Evolutionary conservation across 2,113 vertebrate genomes (phyloP).

Genomic region (Bungarus multicinctus): DNA sequence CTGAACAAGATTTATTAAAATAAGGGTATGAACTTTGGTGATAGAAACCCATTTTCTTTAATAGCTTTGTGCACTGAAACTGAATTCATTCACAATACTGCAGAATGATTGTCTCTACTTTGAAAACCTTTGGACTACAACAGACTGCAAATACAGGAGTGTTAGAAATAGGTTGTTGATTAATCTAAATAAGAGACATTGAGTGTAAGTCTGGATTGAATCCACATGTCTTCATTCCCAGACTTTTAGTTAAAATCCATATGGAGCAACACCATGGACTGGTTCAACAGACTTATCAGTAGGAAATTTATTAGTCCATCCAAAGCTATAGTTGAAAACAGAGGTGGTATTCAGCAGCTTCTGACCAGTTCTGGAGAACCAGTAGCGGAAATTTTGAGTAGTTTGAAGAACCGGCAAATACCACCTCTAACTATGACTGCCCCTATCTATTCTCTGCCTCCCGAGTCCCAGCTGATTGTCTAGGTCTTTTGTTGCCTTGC

Average conservation of each 20-base stretch:
- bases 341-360: too few relatives aligned
- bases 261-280: not conserved
- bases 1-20: conserved; percentile 5
- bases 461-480: too few relatives aligned
- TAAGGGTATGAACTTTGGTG: not conserved
- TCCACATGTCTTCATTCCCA: not conserved
- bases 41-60: not conserved
- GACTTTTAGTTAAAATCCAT: not conserved
- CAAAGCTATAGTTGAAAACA: too few relatives aligned
- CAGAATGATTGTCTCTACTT: not conserved
- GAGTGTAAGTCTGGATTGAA: not conserved
- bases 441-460: too few relatives aligned
- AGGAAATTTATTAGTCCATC: not conserved
- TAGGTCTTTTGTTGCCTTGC: too few relatives aligned
- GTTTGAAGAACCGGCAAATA: too few relatives aligned
- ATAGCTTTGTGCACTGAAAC: not conserved
- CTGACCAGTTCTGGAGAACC: too few relatives aligned
- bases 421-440: too few relatives aligned
- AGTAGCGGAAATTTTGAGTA: too few relatives aligned
- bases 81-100: not conserved
- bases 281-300: not conserved
- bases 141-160: not conserved
- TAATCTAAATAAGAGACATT: not conserved
- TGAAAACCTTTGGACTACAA: not conserved
- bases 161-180: not conserved